Conservation (phyloP, 2,888 invertebrate genomes). For the Seira musarum region DNA sequence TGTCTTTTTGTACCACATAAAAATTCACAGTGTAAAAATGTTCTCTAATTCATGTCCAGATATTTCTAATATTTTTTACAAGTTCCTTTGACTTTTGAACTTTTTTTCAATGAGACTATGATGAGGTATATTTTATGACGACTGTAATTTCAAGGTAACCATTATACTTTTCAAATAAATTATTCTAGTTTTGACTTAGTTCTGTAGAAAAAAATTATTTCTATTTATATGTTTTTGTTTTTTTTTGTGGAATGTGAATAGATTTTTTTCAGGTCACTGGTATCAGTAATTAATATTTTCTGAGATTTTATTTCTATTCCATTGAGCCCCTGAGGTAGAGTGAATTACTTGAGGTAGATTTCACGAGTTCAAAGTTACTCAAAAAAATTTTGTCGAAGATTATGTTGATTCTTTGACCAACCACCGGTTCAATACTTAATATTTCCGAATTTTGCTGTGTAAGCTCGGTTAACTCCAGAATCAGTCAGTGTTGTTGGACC, state of each 20-base stretch:
- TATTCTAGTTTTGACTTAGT: slow-evolving; percentile 6
- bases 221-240: neutral
- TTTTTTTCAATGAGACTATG: neutral
- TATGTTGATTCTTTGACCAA: too few species aligned
- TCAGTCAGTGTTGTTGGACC: too few species aligned
- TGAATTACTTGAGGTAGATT: neutral
- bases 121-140: neutral
- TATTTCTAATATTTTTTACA: too few species aligned
- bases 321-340: slow-evolving; percentile 23
- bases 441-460: too few species aligned
- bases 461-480: too few species aligned
- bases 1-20: too few species aligned
- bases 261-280: slow-evolving; percentile 58
- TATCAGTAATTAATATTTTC: slow-evolving; percentile 10
- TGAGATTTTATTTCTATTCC: neutral
- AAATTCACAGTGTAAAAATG: too few species aligned
- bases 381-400: too few species aligned
- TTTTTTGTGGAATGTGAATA: slow-evolving; percentile 52
- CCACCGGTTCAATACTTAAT: too few species aligned
- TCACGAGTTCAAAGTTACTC: too few species aligned
- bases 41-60: too few species aligned
- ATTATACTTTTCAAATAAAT: neutral
- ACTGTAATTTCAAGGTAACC: neutral
- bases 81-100: too few species aligned
- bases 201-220: neutral